These are phyloP conservation scores for Nyctibius bracteatus DNA, from an alignment of 2,113 vertebrate species.

Conservation along the genomic window DNA sequence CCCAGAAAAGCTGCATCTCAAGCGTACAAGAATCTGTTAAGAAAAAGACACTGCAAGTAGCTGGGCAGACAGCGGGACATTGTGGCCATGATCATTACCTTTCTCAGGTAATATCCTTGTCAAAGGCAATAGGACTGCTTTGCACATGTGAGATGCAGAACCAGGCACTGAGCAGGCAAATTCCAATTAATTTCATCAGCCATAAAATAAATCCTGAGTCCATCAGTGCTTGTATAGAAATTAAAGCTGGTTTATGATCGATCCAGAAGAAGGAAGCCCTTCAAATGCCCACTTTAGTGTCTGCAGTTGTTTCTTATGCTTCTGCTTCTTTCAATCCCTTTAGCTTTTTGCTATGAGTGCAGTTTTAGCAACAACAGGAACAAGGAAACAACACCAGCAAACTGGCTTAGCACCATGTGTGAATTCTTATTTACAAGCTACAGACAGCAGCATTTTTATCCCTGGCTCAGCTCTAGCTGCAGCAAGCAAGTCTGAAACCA, in stretches of 20 bases:
- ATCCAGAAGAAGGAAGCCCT: not conserved
- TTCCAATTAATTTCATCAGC: not conserved
- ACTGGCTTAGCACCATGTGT: not conserved
- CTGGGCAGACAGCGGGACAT: not conserved
- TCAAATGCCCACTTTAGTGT: not conserved
- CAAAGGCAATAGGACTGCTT: not conserved
- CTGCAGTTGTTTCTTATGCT: not conserved
- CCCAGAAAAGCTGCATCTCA: not conserved
- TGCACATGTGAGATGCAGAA: not conserved
- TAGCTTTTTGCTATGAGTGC: not conserved
- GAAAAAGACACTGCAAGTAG: not conserved
- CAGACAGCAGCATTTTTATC: not conserved
- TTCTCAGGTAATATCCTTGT: not conserved
- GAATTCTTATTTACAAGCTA: constrained; percentile 24
- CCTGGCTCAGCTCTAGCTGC: not conserved
- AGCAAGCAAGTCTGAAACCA: not conserved
- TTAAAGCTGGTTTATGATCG: not conserved
- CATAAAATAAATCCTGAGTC: not conserved
- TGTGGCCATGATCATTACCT: not conserved
- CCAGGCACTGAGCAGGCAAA: not conserved
- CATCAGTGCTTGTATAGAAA: not conserved
- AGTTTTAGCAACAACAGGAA: constrained; percentile 11
- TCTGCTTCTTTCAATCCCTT: not conserved
- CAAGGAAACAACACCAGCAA: not conserved
- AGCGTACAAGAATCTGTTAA: not conserved